Evolutionary conservation across 2,113 vertebrate species (phyloP).

Genomic region (Saccopteryx bilineata): DNA sequence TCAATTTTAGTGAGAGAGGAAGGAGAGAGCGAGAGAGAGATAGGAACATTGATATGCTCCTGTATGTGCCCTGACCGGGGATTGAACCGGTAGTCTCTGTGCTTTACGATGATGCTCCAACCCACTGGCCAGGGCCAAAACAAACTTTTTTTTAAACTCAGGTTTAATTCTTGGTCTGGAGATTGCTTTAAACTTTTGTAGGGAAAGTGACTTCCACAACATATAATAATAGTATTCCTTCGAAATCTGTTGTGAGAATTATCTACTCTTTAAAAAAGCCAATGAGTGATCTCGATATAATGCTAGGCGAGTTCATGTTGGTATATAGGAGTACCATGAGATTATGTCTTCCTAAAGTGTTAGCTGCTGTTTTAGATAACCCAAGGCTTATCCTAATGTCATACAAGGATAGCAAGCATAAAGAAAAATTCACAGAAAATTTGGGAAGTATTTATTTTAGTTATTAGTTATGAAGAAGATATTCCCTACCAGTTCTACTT

Average conservation of each 20-base stretch:
- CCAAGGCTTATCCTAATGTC: neutral
- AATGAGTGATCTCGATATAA: neutral
- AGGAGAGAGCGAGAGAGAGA: too few species aligned
- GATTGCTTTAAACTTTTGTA: neutral
- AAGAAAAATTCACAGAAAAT: conserved; percentile 43
- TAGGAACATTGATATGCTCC: too few species aligned
- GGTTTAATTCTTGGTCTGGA: neutral
- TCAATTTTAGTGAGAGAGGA: too few species aligned
- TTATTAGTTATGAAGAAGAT: neutral
- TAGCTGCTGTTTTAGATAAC: conserved; percentile 61
- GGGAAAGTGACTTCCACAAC: neutral
- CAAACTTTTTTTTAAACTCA: neutral
- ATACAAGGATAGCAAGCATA: neutral
- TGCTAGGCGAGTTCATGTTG: neutral
- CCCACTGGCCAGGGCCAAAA: too few species aligned
- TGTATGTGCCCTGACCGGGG: too few species aligned
- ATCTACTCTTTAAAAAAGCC: neutral
- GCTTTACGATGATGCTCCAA: too few species aligned
- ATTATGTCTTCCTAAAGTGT: conserved; percentile 47
- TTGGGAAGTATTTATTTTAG: conserved; percentile 43
- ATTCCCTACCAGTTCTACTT: neutral
- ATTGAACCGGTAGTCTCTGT: too few species aligned
- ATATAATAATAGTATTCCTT: neutral
- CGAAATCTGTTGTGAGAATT: neutral
- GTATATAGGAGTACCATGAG: neutral